phyloP scores from a whole-genome alignment of 2,888 invertebrate species.

The Drosophila acutilabella region DNA sequence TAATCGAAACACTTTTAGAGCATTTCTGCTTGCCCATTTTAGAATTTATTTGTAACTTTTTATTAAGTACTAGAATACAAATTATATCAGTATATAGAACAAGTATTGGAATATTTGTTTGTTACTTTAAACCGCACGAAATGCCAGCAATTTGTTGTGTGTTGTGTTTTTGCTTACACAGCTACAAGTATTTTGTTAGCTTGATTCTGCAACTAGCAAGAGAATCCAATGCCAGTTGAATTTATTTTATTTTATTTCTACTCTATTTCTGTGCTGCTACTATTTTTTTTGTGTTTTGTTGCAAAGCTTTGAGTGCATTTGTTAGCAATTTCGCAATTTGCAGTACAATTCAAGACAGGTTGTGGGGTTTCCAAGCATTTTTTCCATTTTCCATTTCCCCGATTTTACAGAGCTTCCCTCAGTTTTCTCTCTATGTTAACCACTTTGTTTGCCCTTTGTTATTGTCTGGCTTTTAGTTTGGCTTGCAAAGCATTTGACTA shows the following conservation, averaged over 20 bases:
- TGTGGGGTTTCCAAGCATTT: slow-evolving; percentile 26
- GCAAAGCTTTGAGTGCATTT: slow-evolving; percentile 53
- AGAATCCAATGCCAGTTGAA: slow-evolving; percentile 12
- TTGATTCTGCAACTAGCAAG: slow-evolving; percentile 12
- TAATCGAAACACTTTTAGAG: neutral
- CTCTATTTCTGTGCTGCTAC: too few relatives aligned
- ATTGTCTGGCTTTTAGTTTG: slow-evolving; percentile 35
- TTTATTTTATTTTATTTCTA: slow-evolving; percentile 20
- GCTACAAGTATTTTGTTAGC: slow-evolving; percentile 22
- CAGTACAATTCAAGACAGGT: neutral
- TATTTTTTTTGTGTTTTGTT: slow-evolving; percentile 24
- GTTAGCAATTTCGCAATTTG: slow-evolving; percentile 36
- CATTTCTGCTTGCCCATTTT: neutral
- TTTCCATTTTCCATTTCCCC: slow-evolving; percentile 1
- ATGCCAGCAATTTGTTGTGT: slow-evolving; percentile 30
- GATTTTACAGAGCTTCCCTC: neutral
- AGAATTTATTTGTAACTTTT: neutral
- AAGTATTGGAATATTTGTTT: slow-evolving; percentile 15
- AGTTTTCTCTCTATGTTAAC: slow-evolving; percentile 21
- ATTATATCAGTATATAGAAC: slow-evolving; percentile 15
- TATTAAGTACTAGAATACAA: slow-evolving; percentile 12
- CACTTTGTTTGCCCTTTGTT: slow-evolving; percentile 45
- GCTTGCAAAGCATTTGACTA: slow-evolving; percentile 37
- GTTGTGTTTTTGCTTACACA: slow-evolving; percentile 16
- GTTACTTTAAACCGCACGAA: slow-evolving; percentile 32